Conservation (phyloP, 1,140 invertebrate species). For the Phymastichus coffea region DNA sequence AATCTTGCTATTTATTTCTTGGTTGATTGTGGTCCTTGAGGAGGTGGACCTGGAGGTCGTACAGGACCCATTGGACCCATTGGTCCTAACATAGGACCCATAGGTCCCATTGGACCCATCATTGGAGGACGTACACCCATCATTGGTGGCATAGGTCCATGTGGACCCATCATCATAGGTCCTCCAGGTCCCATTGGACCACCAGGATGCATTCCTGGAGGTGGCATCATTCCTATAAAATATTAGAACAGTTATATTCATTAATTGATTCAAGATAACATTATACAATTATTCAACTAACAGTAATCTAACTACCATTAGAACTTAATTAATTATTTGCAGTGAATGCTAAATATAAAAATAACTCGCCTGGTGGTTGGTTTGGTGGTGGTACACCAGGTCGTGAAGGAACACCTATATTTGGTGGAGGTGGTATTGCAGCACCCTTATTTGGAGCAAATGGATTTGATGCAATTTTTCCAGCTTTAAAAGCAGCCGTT, state of each 20-base stretch:
- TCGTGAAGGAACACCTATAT: slow-evolving; percentile 44
- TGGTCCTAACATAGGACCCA: slow-evolving; percentile 72
- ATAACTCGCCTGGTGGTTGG: slow-evolving; percentile 56
- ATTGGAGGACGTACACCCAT: slow-evolving; percentile 77
- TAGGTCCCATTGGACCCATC: slow-evolving; percentile 73
- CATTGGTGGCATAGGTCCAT: slow-evolving; percentile 78
- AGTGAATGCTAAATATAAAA: not conserved
- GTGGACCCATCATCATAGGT: slow-evolving; percentile 75
- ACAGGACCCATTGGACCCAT: slow-evolving; percentile 65
- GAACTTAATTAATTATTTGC: too few species aligned
- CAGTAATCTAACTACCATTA: too few species aligned
- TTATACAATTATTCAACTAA: too few species aligned
- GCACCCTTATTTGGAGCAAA: slow-evolving; percentile 72
- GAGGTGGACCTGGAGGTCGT: slow-evolving; percentile 59
- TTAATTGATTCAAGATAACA: too few species aligned
- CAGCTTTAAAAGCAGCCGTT: slow-evolving; percentile 91
- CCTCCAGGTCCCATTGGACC: slow-evolving; percentile 62
- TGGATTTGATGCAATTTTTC: slow-evolving; percentile 90
- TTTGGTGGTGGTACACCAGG: slow-evolving; percentile 65
- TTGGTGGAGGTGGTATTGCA: slow-evolving; percentile 72
- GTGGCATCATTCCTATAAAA: slow-evolving; percentile 64
- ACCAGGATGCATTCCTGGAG: slow-evolving; percentile 58
- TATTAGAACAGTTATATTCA: not conserved
- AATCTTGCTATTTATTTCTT: slow-evolving; percentile 58
- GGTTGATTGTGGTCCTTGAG: slow-evolving; percentile 45